phyloP scores from a whole-genome alignment of 1,140 invertebrate species.

The Lordiphosa clarofinis region DNA sequence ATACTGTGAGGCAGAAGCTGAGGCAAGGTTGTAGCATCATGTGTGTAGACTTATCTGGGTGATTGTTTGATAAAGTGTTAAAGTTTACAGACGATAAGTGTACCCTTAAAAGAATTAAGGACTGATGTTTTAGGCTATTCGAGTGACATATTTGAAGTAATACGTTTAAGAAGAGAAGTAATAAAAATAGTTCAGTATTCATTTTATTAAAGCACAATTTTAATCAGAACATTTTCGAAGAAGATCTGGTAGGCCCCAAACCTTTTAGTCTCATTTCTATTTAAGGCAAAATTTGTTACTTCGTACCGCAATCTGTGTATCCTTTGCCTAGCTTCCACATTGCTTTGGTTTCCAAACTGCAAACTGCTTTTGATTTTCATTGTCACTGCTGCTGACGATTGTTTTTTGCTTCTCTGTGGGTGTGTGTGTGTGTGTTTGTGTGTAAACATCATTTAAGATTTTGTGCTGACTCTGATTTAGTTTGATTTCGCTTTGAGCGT shows the following conservation, averaged over 20 bases:
- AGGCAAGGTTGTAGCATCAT: not conserved
- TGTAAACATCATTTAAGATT: slow-evolving; percentile 57
- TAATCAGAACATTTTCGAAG: too few relatives aligned
- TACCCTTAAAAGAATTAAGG: not conserved
- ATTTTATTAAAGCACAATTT: too few relatives aligned
- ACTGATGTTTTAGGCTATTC: not conserved
- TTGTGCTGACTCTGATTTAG: slow-evolving; percentile 60
- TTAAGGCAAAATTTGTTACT: too few relatives aligned
- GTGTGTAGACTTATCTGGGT: slow-evolving; percentile 5
- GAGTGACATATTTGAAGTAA: not conserved
- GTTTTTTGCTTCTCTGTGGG: slow-evolving; percentile 14
- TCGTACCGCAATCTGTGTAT: too few relatives aligned
- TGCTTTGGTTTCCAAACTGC: not conserved
- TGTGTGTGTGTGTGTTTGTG: too few relatives aligned
- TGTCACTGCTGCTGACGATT: slow-evolving; percentile 37
- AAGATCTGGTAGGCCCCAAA: too few relatives aligned
- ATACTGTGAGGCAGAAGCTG: not conserved
- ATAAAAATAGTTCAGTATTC: too few relatives aligned
- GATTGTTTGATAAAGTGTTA: not conserved
- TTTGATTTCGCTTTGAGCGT: slow-evolving; percentile 57
- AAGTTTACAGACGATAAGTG: not conserved
- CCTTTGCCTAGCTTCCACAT: not conserved
- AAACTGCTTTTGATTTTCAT: slow-evolving; percentile 38
- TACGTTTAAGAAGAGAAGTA: too few relatives aligned
- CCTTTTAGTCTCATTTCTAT: too few relatives aligned